Evolutionary conservation across 2,113 vertebrate species (phyloP), one percentile per base, ranked within the genome.

Genomic region (Talpa occidentalis): DNA sequence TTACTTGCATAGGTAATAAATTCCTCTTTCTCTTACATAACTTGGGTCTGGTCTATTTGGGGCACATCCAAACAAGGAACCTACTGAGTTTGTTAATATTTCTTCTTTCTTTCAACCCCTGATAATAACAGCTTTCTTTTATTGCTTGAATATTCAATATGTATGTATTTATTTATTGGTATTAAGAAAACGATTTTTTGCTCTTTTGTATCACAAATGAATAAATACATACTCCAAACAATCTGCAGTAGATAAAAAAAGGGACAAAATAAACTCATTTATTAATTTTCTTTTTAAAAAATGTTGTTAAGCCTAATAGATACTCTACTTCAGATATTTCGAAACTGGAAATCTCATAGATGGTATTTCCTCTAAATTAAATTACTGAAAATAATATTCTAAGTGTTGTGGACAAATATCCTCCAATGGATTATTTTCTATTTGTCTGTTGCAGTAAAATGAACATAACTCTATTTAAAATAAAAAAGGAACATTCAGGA

Each of bases 351-450:
- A 26, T 77, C 17, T 67, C n/a, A 85, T 15, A 44, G 4, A 80
- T 81, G 78, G 85, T 90, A 66, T 77, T 92, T 81, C 19, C 40
- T 92, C 14, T 90, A 72, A 59, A 60, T 30, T 24, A 4, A 90
- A 19, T 73, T 67, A 90, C 30, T 92, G 24, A 66, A 83, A 90
- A 49, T 21, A 67, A 52, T 30, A 83, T 42, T 69, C 17, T 21
- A 91, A 64, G 14, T 77, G 32, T 21, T 26, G 72, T 10, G 89
- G 81, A 78, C 0, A 56, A 74, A 40, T 67, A 44, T 84, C 28
- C 15, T 5, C 77, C 9, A 47, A 14, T 42, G 22, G 3, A 3
- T 37, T 79, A 42, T 22, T 73, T 54, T 47, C 60, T 15, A 3
- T 81, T 44, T 86, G 30, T 49, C 62, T 42, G 3, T 47, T 28